These are phyloP conservation scores for Lethocerus indicus DNA, from an alignment of 1,140 invertebrate species.

Conservation along the genomic window DNA sequence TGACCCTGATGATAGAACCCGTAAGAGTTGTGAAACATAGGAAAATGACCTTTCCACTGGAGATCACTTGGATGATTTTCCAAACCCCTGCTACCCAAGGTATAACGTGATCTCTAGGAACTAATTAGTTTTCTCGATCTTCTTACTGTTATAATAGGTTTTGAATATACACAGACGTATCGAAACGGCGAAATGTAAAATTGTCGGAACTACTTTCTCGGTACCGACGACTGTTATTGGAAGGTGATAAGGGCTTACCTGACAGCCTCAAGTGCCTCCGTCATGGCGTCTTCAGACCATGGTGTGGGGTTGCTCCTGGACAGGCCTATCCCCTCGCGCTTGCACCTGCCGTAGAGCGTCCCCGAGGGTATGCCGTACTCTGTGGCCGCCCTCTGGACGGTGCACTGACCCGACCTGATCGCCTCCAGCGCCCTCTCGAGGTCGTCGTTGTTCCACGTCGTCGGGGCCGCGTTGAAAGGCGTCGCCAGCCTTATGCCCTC, in stretches of 20 bases:
- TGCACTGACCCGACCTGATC: conserved; percentile 60
- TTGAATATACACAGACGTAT: too few species aligned
- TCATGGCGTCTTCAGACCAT: conserved; percentile 81
- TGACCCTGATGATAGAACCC: too few species aligned
- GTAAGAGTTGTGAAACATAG: too few species aligned
- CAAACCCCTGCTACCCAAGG: too few species aligned
- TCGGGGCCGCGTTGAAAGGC: conserved; percentile 77
- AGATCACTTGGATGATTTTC: too few species aligned
- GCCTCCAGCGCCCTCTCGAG: conserved; percentile 64
- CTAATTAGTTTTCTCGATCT: too few species aligned
- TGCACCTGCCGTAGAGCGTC: conserved; percentile 71
- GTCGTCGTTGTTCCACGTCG: conserved; percentile 71
- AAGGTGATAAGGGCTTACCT: conserved; percentile 46
- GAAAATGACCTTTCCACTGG: too few species aligned
- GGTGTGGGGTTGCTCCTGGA: conserved; percentile 69
- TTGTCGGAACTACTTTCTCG: too few species aligned
- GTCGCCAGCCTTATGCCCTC: conserved; percentile 74
- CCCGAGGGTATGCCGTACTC: conserved; percentile 72
- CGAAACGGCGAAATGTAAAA: background rate
- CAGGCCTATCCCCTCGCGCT: conserved; percentile 72
- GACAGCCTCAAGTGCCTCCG: conserved; percentile 70
- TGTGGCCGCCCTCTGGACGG: conserved; percentile 69
- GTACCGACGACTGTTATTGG: too few species aligned
- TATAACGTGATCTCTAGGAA: too few species aligned
- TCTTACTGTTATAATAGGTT: too few species aligned